These are phyloP conservation scores for Naja naja DNA, from an alignment of 2,113 vertebrate species.

Conservation along the genomic window DNA sequence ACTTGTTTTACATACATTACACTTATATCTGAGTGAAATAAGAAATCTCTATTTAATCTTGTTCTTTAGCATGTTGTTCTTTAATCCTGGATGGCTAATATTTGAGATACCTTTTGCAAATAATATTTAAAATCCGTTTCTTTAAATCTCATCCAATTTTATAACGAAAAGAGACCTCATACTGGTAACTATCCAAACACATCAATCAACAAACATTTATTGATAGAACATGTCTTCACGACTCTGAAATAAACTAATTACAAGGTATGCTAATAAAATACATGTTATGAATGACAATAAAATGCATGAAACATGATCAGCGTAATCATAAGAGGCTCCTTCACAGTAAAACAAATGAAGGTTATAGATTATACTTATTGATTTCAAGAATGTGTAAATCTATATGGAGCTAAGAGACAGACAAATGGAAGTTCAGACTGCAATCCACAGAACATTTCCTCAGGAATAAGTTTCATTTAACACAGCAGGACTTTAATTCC, in stretches of 20 bases:
- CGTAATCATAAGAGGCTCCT: conserved; percentile 73
- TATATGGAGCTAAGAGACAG: conserved; percentile 65
- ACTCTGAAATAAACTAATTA: not conserved
- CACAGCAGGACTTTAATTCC: not conserved
- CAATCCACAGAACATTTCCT: not conserved
- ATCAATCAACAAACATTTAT: not conserved
- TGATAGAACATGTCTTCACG: not conserved
- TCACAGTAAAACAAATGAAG: conserved; percentile 61
- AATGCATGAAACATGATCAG: not conserved
- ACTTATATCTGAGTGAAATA: conserved; percentile 58
- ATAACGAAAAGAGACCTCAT: conserved; percentile 46
- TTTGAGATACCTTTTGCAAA: conserved; percentile 67
- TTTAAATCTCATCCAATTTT: not conserved
- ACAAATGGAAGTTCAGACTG: not conserved
- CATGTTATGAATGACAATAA: conserved; percentile 70
- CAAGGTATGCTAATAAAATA: conserved; percentile 57
- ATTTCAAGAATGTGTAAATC: conserved; percentile 75
- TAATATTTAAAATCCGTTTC: conserved; percentile 60
- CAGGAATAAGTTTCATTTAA: not conserved
- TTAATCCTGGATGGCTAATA: conserved; percentile 46
- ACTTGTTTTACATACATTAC: conserved; percentile 57
- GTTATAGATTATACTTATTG: conserved; percentile 73
- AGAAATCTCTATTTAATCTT: conserved; percentile 59
- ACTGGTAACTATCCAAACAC: conserved; percentile 63
- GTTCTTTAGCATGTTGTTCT: conserved; percentile 41